Conservation (phyloP, 2,888 invertebrate species). For the Drosophila dives region DNA sequence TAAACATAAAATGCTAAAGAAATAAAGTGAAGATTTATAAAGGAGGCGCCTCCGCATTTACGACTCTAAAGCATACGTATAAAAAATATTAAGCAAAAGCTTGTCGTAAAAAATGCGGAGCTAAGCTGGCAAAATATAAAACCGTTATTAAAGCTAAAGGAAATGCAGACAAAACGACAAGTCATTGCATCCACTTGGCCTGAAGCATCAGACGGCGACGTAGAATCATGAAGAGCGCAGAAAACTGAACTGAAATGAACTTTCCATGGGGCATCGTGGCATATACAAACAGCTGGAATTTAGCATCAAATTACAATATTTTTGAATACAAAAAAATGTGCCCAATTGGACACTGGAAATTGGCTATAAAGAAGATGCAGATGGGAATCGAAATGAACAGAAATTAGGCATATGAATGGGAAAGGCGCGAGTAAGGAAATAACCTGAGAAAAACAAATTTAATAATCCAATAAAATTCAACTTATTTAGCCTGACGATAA, state of each 20-base stretch:
- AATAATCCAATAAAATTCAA: background rate
- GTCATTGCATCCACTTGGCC: slow-evolving; percentile 70
- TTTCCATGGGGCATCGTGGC: slow-evolving; percentile 30
- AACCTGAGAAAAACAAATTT: slow-evolving; percentile 23
- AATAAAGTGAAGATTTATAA: slow-evolving; percentile 36
- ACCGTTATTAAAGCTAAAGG: slow-evolving; percentile 74
- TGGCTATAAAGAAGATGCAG: slow-evolving; percentile 7
- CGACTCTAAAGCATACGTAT: slow-evolving; percentile 3
- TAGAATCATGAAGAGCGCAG: slow-evolving; percentile 4
- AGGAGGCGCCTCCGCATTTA: slow-evolving; percentile 34
- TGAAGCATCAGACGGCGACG: slow-evolving; percentile 58
- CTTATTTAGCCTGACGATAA: no score
- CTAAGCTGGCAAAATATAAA: slow-evolving; percentile 50
- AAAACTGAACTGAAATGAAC: slow-evolving; percentile 53
- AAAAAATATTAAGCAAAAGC: slow-evolving; percentile 5
- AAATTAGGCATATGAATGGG: slow-evolving; percentile 1
- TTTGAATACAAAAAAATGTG: slow-evolving; percentile 1
- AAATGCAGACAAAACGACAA: slow-evolving; percentile 78
- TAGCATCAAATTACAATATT: slow-evolving; percentile 27
- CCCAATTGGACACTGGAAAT: slow-evolving; percentile 24
- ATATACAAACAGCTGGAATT: background rate
- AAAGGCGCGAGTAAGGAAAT: slow-evolving; percentile 7
- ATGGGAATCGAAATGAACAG: slow-evolving; percentile 6
- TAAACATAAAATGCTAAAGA: slow-evolving; percentile 9
- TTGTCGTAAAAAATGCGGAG: slow-evolving; percentile 17